A percentile compares a stretch with the other conserved stretches of the same genome.
Conservation (phyloP, 2,797 vertebrate species). For the Erethizon dorsatum region DNA sequence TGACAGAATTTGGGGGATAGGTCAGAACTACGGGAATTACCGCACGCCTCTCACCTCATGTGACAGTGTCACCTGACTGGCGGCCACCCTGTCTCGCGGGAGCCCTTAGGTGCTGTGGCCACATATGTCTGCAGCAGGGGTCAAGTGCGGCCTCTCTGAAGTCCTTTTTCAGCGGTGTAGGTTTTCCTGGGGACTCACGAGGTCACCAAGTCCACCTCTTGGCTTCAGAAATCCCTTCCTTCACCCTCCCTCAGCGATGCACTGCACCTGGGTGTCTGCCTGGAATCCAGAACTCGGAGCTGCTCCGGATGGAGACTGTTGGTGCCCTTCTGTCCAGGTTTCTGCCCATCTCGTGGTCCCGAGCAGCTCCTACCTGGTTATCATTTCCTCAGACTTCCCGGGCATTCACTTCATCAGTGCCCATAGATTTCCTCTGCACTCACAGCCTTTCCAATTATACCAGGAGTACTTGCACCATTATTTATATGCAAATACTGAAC, state of each 20-base stretch:
- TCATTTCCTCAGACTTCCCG: neutral
- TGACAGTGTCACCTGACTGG: neutral
- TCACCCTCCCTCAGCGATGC: neutral
- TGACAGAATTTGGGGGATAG: constrained; percentile 11
- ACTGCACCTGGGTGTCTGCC: neutral
- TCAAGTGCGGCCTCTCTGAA: neutral
- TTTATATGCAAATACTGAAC: constrained; percentile 52
- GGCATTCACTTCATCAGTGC: constrained; percentile 28
- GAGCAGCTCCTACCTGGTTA: neutral
- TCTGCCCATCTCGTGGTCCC: neutral
- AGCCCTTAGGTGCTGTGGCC: neutral
- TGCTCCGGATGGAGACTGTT: neutral
- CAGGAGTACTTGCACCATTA: constrained; percentile 20
- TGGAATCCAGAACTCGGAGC: neutral
- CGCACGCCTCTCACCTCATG: neutral
- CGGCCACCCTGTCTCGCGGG: neutral
- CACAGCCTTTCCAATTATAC: constrained; percentile 68
- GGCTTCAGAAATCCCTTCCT: neutral
- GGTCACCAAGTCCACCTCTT: neutral
- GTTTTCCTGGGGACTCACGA: neutral
- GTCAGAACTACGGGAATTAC: neutral
- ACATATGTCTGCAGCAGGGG: neutral
- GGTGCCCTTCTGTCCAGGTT: neutral
- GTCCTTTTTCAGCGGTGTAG: neutral
- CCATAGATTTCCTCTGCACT: constrained; percentile 50